Evolutionary conservation across 2,888 invertebrate species (phyloP).

Genomic region (Pseudococcus jackbeardsleyi): DNA sequence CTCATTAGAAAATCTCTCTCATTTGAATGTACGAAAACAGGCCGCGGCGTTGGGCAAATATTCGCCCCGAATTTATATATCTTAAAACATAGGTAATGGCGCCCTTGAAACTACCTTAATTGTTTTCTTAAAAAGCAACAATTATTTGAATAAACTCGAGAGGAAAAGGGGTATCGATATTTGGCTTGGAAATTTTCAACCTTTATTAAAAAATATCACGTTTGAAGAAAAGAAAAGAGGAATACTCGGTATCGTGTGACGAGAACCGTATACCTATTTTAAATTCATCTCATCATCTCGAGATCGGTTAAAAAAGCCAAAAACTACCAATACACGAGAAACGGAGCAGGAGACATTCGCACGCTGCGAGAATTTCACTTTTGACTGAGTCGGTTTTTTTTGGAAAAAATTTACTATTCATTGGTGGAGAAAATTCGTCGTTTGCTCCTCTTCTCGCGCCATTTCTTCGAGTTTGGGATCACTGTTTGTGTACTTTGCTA

Average conservation of each 20-base stretch:
- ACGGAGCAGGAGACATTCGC: neutral
- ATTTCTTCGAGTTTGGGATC: neutral
- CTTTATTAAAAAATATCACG: no score
- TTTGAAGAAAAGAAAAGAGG: neutral
- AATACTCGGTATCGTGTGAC: neutral
- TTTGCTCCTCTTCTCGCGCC: neutral
- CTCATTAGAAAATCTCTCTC: neutral
- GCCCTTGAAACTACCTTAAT: no score
- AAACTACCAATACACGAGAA: neutral
- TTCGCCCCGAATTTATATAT: no score
- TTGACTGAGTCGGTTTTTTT: neutral
- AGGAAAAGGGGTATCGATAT: no score
- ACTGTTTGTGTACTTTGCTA: neutral
- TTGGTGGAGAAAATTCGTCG: neutral
- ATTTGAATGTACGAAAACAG: neutral
- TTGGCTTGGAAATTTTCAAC: no score
- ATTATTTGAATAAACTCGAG: no score
- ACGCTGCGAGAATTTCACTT: neutral
- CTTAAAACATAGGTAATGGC: no score
- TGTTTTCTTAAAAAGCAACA: no score
- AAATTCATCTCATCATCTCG: neutral
- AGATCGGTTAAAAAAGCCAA: neutral
- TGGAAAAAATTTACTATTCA: neutral
- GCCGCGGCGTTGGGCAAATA: no score
- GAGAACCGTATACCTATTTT: neutral